phyloP scores from a whole-genome alignment of 2,113 vertebrate genomes.

The Taurulus bubalis region DNA sequence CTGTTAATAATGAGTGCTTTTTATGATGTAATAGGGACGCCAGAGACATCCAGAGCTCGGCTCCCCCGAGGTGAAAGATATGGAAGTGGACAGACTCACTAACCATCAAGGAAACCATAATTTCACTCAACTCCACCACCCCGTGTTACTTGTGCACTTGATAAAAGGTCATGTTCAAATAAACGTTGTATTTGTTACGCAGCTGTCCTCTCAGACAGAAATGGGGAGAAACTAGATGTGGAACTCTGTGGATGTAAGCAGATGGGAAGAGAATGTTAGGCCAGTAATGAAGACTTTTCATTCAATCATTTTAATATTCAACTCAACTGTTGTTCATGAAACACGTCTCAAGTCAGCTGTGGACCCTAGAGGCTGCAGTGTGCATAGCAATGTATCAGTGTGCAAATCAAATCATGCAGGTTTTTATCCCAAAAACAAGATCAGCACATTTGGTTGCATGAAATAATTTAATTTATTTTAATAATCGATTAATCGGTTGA shows the following conservation, averaged over 20 bases:
- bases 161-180: slow-evolving; percentile 73
- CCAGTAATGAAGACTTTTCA: background rate
- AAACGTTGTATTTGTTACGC: slow-evolving; percentile 49
- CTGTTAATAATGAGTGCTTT: slow-evolving; percentile 74
- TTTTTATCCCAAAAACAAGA: background rate
- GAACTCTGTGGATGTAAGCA: background rate
- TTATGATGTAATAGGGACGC: slow-evolving; percentile 74
- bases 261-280: background rate
- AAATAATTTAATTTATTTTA: no score
- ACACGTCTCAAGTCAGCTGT: background rate
- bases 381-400: background rate
- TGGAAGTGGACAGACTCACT: slow-evolving; percentile 63
- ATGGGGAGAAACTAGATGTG: slow-evolving; percentile 30
- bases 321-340: background rate
- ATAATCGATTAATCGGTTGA: no score
- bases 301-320: background rate
- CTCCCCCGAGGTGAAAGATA: slow-evolving; percentile 70
- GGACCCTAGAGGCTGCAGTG: background rate
- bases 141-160: slow-evolving; percentile 48
- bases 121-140: slow-evolving; percentile 62
- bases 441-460: background rate
- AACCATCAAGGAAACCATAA: slow-evolving; percentile 63
- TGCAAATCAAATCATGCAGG: background rate
- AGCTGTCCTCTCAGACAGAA: slow-evolving; percentile 5
- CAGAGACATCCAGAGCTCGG: slow-evolving; percentile 56